Evolutionary conservation across 2,888 invertebrate species (phyloP), one percentile per base, ranked within the genome.

Genomic region (Hyalella azteca): DNA sequence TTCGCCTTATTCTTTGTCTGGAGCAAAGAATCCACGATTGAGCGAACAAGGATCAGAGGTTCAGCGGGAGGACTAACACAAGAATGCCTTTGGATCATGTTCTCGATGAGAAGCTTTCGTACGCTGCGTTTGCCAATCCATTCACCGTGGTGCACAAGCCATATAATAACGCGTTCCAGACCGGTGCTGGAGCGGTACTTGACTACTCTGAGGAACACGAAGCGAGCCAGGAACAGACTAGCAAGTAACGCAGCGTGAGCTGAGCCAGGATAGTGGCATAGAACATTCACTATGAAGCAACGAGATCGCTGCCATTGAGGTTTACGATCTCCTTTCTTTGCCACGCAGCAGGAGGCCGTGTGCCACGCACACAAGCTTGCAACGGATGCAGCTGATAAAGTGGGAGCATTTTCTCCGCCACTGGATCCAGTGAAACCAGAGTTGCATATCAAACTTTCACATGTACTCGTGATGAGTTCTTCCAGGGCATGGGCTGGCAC

Each of bases 261-360:
- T 29, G 73, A 26, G 2, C 78, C 78, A 19, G 78, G 78, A 26
- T 78, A 73, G 60, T 78, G 75, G 36, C 78, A 78, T 32, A 81
- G 81, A 29, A 81, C 36, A 11, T 78, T 78, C n/a, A 81, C n/a
- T 32, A 81, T 32, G 40, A 81, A 81, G n/a, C 50, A 29, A 9
- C 78, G 45, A 36, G 39, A 48, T 32, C 36, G 59, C 75, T 54
- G n/a, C 81, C 78, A 76, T 54, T 60, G 75, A n/a, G 40, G 45
- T 29, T 66, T 66, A 13, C 66, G 36, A 7, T 66, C 66, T 15
- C 29, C 32, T 66, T 66, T 66, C 32, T 66, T 9, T 9, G 36
- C 66, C 36, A 66, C 13, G 19, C 66, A 66, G 36, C 66, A 66
- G 5, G 66, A 66, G 3, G 66, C 66, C 2, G 66, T 66, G 39